phyloP scores from a whole-genome alignment of 2,797 vertebrate genomes.

The Morus bassanus region DNA sequence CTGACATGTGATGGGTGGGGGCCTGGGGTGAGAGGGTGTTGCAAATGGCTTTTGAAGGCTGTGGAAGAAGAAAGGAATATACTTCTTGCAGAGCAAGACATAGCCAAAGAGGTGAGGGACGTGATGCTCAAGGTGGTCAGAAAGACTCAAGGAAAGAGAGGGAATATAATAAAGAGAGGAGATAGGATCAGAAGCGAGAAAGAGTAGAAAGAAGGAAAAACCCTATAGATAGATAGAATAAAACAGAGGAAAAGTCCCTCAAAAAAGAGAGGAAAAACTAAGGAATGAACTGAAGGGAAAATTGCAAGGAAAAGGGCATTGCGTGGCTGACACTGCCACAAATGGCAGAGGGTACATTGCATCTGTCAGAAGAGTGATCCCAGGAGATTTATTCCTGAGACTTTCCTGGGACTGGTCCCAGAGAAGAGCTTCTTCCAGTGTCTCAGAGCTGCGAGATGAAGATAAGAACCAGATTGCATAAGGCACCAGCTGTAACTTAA shows the following conservation, averaged over 20 bases:
- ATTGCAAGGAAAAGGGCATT: not conserved
- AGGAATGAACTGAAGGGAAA: not conserved
- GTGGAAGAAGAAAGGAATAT: not conserved
- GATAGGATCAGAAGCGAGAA: not conserved
- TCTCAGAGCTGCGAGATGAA: not conserved
- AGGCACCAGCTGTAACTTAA: not conserved
- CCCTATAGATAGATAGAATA: not conserved
- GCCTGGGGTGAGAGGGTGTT: accelerated
- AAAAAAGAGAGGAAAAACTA: not conserved
- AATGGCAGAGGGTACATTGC: not conserved
- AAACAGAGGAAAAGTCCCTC: not conserved
- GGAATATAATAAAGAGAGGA: not conserved
- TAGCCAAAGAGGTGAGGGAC: not conserved
- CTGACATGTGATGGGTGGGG: not conserved
- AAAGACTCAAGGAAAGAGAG: not conserved
- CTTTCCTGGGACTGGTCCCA: not conserved
- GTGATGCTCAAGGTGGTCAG: not conserved
- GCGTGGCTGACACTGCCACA: not conserved
- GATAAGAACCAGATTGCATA: not conserved
- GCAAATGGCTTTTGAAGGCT: not conserved
- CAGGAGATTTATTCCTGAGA: not conserved
- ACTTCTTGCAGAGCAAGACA: not conserved
- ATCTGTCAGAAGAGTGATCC: not conserved
- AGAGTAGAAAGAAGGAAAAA: not conserved
- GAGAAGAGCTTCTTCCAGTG: not conserved